phyloP scores from a whole-genome alignment of 2,888 invertebrate species.

The Tineola bisselliella region DNA sequence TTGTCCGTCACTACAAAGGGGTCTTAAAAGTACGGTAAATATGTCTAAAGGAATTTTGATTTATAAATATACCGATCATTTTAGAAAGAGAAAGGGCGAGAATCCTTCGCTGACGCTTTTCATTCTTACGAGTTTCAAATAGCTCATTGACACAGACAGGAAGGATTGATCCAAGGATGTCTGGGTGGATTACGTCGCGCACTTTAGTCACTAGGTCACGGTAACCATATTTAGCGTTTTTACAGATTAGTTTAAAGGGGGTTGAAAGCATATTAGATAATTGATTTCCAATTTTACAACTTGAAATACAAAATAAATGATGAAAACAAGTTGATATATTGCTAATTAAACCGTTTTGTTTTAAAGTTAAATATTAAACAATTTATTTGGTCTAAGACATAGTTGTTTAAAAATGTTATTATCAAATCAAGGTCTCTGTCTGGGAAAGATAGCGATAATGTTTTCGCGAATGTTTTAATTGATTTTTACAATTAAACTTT shows the following conservation, averaged over 20 bases:
- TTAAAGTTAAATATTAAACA: not conserved
- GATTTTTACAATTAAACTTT: not conserved
- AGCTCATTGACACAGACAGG: not conserved
- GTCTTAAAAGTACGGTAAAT: no score
- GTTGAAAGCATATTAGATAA: no score
- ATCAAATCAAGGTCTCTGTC: conserved; percentile 1
- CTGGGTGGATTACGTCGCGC: not conserved
- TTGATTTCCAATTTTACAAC: no score
- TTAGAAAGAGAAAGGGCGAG: no score
- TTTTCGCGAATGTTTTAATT: not conserved
- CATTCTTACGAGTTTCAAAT: not conserved
- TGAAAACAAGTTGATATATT: no score
- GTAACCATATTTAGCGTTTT: not conserved
- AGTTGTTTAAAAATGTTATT: not conserved
- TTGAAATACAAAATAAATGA: not conserved
- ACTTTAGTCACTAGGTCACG: not conserved
- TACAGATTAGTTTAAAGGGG: no score
- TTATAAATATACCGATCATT: no score
- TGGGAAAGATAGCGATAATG: not conserved
- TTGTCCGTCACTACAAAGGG: no score
- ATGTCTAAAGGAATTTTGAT: no score
- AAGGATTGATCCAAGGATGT: not conserved
- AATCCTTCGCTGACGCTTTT: not conserved
- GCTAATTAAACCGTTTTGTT: no score
- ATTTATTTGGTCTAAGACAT: not conserved